Evolutionary conservation across 2,888 invertebrate species (phyloP).

Genomic region (Leptarthrus brevirostris): DNA sequence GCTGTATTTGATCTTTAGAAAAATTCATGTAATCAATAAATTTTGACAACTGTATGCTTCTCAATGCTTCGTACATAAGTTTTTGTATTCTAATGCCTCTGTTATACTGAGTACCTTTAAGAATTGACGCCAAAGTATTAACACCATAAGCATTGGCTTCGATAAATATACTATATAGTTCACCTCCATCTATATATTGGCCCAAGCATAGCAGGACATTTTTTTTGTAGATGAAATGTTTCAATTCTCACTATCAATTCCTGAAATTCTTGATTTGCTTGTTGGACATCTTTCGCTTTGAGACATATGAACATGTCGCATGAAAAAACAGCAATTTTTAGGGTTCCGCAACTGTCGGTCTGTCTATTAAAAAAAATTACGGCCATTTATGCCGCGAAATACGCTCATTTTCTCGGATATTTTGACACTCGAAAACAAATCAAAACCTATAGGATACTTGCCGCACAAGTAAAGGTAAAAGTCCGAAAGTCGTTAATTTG

Average conservation of each 20-base stretch:
- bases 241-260: background rate
- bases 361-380: too few relatives aligned
- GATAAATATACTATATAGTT: constrained; percentile 11
- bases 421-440: too few relatives aligned
- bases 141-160: constrained; percentile 4
- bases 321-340: background rate
- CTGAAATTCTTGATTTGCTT: too few relatives aligned
- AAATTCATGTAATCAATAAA: constrained; percentile 14
- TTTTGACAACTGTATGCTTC: constrained; percentile 4
- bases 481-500: too few relatives aligned
- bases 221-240: background rate
- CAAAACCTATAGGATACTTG: too few relatives aligned
- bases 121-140: constrained; percentile 18
- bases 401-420: too few relatives aligned
- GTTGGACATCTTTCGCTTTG: background rate
- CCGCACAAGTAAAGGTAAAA: too few relatives aligned
- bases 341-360: too few relatives aligned
- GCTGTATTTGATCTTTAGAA: constrained; percentile 22
- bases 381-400: too few relatives aligned
- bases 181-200: background rate
- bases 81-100: constrained; percentile 29
- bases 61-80: constrained; percentile 24
- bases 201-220: background rate
- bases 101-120: constrained; percentile 7
- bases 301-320: constrained; percentile 12